Evolutionary conservation across 2,888 invertebrate species (phyloP).

Genomic region (Pyrrhia umbra): DNA sequence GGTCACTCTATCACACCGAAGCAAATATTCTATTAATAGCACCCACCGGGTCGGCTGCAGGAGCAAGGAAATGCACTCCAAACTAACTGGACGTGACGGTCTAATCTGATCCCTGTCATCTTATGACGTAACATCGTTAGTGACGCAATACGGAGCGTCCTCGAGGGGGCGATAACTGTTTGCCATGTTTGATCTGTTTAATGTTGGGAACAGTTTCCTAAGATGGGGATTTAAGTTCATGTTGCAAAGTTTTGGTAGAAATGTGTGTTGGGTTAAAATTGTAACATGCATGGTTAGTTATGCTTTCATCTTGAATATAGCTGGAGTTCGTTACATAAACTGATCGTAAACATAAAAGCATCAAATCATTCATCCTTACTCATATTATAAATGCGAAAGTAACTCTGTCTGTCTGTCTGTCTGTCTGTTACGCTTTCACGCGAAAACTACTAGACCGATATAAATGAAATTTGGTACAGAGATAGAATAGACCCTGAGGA

Average conservation of each 20-base stretch:
- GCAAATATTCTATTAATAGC: conserved; percentile 73
- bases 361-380: conserved; percentile 45
- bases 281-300: background rate
- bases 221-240: conserved; percentile 41
- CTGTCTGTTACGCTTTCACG: too few species aligned
- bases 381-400: too few species aligned
- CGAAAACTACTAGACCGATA: too few species aligned
- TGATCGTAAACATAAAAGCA: conserved; percentile 24
- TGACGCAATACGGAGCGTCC: conserved; percentile 59
- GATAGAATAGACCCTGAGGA: too few species aligned
- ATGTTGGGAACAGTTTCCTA: conserved; percentile 54
- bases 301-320: background rate
- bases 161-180: conserved; percentile 66
- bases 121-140: conserved; percentile 68
- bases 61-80: conserved; percentile 77
- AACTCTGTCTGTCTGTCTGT: too few species aligned
- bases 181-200: conserved; percentile 61
- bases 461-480: too few species aligned
- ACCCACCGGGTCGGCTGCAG: conserved; percentile 41
- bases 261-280: conserved; percentile 37
- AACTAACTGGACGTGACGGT: conserved; percentile 62
- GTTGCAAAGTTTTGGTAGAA: conserved; percentile 38
- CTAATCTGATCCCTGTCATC: conserved; percentile 70
- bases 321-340: too few species aligned
- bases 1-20: conserved; percentile 54